Conservation (phyloP, 2,797 vertebrate species). For the Threskiornis aethiopicus region DNA sequence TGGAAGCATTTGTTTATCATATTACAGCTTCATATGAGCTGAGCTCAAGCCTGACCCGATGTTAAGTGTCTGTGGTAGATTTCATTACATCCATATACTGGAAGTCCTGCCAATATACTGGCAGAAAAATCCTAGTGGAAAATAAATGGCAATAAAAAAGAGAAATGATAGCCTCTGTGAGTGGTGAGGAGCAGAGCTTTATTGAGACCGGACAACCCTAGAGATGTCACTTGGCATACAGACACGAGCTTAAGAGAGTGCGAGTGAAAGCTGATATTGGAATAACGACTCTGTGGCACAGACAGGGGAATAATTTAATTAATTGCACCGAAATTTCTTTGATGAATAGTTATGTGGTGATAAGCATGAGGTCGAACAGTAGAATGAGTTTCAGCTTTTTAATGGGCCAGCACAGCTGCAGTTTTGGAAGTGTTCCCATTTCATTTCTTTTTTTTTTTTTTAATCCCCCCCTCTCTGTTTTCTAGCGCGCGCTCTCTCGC, state of each 20-base stretch:
- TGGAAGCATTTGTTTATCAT: constrained; percentile 93
- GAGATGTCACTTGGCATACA: constrained; percentile 92
- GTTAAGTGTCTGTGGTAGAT: constrained; percentile 98
- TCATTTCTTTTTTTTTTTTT: constrained; percentile 1
- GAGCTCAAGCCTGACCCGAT: constrained; percentile 89
- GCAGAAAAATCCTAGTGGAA: constrained; percentile 97
- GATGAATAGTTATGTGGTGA: constrained; percentile 93
- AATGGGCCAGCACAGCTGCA: constrained; percentile 84
- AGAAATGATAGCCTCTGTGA: constrained; percentile 92
- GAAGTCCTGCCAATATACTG: constrained; percentile 98
- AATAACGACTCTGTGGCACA: constrained; percentile 86
- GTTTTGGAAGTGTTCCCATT: constrained; percentile 78
- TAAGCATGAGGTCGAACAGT: constrained; percentile 85
- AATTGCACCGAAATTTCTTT: constrained; percentile 95
- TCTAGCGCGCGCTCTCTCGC: background rate
- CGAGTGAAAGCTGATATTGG: constrained; percentile 90
- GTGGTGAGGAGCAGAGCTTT: constrained; percentile 88
- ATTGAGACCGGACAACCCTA: constrained; percentile 87
- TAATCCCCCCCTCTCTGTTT: background rate
- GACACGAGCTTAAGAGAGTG: constrained; percentile 83
- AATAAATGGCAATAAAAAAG: constrained; percentile 99
- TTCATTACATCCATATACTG: constrained; percentile 97
- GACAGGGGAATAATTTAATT: constrained; percentile 95
- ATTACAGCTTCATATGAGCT: constrained; percentile 90
- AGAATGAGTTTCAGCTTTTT: constrained; percentile 83